Percentiles rank a stretch among this genome's conserved stretches.
Conservation (phyloP, 2,797 vertebrate species). For the Hozukius guyotensis region DNA sequence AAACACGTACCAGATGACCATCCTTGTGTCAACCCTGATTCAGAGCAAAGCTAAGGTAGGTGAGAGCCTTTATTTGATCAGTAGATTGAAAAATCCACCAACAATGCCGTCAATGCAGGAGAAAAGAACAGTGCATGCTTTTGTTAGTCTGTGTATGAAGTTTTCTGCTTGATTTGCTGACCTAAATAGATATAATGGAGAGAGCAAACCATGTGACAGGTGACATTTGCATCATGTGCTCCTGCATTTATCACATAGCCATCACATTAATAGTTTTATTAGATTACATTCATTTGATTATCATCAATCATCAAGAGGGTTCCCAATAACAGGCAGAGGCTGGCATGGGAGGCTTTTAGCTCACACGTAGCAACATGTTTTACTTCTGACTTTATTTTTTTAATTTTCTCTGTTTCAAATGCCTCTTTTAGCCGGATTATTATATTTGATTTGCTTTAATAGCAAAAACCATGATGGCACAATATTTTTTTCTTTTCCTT, state of each 20-base stretch:
- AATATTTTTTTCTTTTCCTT: neutral
- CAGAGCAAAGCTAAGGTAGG: conserved; percentile 84
- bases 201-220: conserved; percentile 65
- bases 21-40: conserved; percentile 79
- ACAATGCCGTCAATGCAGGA: neutral
- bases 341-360: neutral
- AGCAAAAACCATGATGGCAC: neutral
- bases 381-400: neutral
- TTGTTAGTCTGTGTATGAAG: neutral
- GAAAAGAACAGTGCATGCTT: neutral
- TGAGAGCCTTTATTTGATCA: conserved; percentile 42
- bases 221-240: conserved; percentile 72
- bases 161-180: conserved; percentile 25
- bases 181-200: conserved; percentile 32
- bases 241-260: conserved; percentile 45
- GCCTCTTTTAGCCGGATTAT: neutral
- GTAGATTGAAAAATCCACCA: neutral
- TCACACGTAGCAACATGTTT: neutral
- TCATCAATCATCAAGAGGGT: conserved; percentile 33
- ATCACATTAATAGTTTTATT: conserved; percentile 63
- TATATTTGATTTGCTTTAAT: neutral
- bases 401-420: conserved; percentile 1
- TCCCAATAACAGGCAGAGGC: neutral
- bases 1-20: conserved; percentile 86
- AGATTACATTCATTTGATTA: conserved; percentile 65